Percentiles rank a stretch among this genome's conserved stretches.
Evolutionary conservation across 2,797 vertebrate species (phyloP).

Genomic region (Anabas testudineus): DNA sequence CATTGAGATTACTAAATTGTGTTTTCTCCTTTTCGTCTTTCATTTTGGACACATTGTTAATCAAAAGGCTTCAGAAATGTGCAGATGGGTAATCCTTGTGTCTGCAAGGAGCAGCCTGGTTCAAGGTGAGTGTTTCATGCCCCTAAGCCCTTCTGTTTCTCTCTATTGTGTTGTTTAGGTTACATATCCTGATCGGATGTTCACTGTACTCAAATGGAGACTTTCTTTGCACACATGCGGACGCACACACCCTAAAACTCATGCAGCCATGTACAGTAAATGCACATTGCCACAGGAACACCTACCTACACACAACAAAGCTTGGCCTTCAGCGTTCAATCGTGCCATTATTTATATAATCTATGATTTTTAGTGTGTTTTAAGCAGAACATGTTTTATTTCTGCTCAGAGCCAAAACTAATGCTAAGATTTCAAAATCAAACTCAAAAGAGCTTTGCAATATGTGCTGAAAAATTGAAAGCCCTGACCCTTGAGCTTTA

Average conservation of each 20-base stretch:
- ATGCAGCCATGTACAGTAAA: conserved; percentile 23
- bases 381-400: not conserved
- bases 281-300: conserved; percentile 15
- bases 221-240: conserved; percentile 50
- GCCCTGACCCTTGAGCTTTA: conserved; percentile 5
- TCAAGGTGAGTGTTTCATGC: conserved; percentile 88
- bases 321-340: conserved; percentile 38
- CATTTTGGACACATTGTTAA: conserved; percentile 87
- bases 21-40: conserved; percentile 84
- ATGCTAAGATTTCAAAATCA: conserved; percentile 7
- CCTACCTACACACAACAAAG: conserved; percentile 28
- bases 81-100: conserved; percentile 89
- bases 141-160: conserved; percentile 80
- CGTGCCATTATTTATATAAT: conserved; percentile 33
- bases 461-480: conserved; percentile 4
- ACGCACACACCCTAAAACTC: conserved; percentile 2
- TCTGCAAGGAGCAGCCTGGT: conserved; percentile 84
- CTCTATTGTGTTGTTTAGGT: conserved; percentile 81
- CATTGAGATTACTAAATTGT: conserved; percentile 87
- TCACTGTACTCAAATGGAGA: conserved; percentile 71
- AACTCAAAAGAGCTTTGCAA: conserved; percentile 17
- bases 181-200: conserved; percentile 80
- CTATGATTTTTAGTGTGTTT: conserved; percentile 30
- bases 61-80: conserved; percentile 90
- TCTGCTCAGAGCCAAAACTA: not conserved